Percentiles rank a stretch among this genome's conserved stretches.
These are phyloP conservation scores for Benitochromis conjunctus DNA, from an alignment of 2,113 vertebrate genomes.

Conservation along the genomic window DNA sequence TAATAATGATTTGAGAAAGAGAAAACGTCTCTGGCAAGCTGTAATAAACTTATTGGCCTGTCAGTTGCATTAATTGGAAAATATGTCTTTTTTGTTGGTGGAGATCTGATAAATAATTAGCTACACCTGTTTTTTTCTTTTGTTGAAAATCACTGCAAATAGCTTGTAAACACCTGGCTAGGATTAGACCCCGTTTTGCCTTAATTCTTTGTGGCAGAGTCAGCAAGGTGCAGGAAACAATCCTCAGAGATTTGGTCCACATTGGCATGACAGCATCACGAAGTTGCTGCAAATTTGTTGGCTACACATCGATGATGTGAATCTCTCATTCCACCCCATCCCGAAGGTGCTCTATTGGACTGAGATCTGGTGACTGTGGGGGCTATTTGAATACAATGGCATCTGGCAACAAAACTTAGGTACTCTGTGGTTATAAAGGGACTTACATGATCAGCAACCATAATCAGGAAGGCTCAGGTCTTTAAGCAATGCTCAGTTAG, in stretches of 20 bases:
- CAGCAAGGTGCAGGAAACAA: neutral
- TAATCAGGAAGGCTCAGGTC: neutral
- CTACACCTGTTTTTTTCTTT: neutral
- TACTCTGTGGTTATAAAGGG: neutral
- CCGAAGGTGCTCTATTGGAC: neutral
- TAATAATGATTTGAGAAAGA: neutral
- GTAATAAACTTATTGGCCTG: neutral
- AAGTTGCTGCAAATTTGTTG: neutral
- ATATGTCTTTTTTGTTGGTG: neutral
- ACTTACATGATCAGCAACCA: neutral
- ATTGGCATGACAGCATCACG: neutral
- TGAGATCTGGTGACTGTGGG: neutral
- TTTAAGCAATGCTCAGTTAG: neutral
- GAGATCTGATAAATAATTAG: neutral
- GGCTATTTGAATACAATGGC: neutral
- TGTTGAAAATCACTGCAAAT: neutral
- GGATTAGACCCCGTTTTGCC: neutral
- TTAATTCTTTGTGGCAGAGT: neutral
- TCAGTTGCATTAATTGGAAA: neutral
- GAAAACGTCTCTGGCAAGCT: neutral
- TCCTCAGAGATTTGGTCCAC: neutral
- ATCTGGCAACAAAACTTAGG: neutral
- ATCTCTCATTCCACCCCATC: neutral
- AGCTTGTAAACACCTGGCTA: neutral
- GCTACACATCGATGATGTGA: neutral